Evolutionary conservation across 2,888 invertebrate species (phyloP).

Genomic region (Nomada flava): DNA sequence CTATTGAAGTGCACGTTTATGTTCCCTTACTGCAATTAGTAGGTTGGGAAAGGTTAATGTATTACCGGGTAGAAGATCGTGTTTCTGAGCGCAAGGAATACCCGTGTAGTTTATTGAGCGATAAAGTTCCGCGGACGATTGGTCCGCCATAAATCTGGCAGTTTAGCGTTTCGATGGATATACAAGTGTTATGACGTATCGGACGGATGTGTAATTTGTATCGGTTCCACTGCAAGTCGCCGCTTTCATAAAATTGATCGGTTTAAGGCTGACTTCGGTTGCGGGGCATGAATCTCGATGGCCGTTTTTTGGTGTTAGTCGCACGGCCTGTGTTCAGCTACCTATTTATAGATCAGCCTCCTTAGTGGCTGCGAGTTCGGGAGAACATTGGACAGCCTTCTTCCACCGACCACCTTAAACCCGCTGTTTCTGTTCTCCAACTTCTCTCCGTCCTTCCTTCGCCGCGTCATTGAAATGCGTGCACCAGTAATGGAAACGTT

Average conservation of each 20-base stretch:
- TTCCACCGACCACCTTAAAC: conserved; percentile 57
- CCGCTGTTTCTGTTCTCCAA: conserved; percentile 45
- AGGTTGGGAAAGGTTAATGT: background rate
- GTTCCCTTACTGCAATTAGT: conserved; percentile 9
- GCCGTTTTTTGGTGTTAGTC: conserved; percentile 74
- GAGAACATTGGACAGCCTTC: conserved; percentile 68
- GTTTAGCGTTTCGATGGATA: background rate
- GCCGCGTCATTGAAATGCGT: conserved; percentile 35
- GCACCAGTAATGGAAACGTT: conserved; percentile 39
- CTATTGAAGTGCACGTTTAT: conserved; percentile 14
- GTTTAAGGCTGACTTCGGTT: conserved; percentile 28
- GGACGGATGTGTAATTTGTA: too few relatives aligned
- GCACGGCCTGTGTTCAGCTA: conserved; percentile 69
- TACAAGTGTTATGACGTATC: background rate
- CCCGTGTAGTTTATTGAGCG: background rate
- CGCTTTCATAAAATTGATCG: conserved; percentile 20
- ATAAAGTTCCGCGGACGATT: background rate
- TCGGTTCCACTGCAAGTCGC: background rate
- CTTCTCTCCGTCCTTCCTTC: conserved; percentile 27
- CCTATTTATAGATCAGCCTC: conserved; percentile 75
- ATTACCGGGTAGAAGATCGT: conserved; percentile 14
- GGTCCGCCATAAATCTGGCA: background rate
- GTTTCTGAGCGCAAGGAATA: background rate
- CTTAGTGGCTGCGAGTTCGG: conserved; percentile 66
- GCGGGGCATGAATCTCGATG: conserved; percentile 73